Base-by-base conservation (phyloP, 2,797 vertebrate genomes). In the Lepilemur ruficaudatus region DNA sequence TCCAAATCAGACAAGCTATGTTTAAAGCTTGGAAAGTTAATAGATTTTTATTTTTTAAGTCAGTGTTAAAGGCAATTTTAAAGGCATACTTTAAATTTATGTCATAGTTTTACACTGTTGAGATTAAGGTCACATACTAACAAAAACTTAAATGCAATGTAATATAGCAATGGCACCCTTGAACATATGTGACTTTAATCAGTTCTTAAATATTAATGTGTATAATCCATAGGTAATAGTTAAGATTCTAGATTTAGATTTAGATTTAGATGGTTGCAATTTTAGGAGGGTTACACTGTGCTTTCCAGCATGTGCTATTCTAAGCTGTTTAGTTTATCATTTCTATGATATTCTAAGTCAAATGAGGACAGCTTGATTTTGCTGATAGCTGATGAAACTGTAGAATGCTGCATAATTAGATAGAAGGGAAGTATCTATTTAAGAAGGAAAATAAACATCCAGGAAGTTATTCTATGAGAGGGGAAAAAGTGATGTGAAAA, bases 401-500 rank as follows among this genome's bases (percentile, higher is more conserved):
- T 50, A 92, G 57, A 93, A 96, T 61, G 63, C 80, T 92, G 93
- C 75, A 32, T 86, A 88, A 86, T 93, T 90, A 94, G 80, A 92
- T 84, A 86, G 92, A 96, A 95, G 35, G 88, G 87, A 96, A 96
- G 91, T 78, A 50, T 95, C 96, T 96, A 84, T 94, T 94, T 95
- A 84, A 94, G 93, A 97, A 76, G 73, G 78, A 91, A 97, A 96
- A 89, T 85, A 93, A 95, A 95, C 81, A 91, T 69, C 48, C 59
- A 88, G 92, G 92, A 97, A 95, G 93, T 94, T 89, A 92, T 69
- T 92, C 48, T 73, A 72, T 22, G 50, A 14, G 11, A 15, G 14
- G 30, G 18, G 15, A n/a, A 28, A 14, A 55, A 57, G 83, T 17
- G 32, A 84, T 75, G 48, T 78, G 81, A 82, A 85, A 88, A 78